Evolutionary conservation across 2,888 invertebrate species (phyloP), one percentile per base, ranked within the genome.

Genomic region (Caenorhabditis sulstoni): DNA sequence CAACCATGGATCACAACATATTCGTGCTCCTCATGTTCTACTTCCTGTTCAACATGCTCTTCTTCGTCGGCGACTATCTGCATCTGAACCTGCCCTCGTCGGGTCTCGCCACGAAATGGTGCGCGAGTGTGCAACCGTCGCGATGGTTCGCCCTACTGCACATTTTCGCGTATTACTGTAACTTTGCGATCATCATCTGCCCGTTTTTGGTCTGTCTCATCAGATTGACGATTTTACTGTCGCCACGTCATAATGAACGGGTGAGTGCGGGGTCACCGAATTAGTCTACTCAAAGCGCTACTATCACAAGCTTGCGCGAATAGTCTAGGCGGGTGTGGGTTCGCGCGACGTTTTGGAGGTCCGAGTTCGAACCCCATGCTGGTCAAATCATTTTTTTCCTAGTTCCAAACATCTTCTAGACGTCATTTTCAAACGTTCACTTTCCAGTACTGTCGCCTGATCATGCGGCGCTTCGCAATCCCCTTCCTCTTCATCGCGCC

Each of bases 41-140:
- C 29, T 70, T 70, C 45, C 8, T 61, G 5, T 70, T 70, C 50
- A 78, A 73, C 49, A 66, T 55, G 50, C 41, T 66, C 3, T 78
- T 70, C 41, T 78, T 50, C 23, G 16, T 78, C n/a, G 71, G 62
- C n/a, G 78, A 78, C 45, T 78, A 78, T 29, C 18, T 73, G 16
- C 71, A 67, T 57, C 61, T 78, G 37, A 71, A 67, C 18, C 62
- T 78, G 7, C 77, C 77, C 8, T 64, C 78, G 3, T 49, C 71
- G n/a, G 65, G 78, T 14, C 45, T 61, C 2, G 16, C 66, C 47
- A 78, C 78, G 4, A 44, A 61, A 8, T 78, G 70, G 70, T 75
- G 75, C 44, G 75, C 75, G 4, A n/a, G 18, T 14, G 23, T 53
- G 3, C 14, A 66, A 9, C 75, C 75, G 9, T 61, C 35, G 35